phyloP scores from a whole-genome alignment of 2,113 vertebrate genomes.

The Ailurus styani region DNA sequence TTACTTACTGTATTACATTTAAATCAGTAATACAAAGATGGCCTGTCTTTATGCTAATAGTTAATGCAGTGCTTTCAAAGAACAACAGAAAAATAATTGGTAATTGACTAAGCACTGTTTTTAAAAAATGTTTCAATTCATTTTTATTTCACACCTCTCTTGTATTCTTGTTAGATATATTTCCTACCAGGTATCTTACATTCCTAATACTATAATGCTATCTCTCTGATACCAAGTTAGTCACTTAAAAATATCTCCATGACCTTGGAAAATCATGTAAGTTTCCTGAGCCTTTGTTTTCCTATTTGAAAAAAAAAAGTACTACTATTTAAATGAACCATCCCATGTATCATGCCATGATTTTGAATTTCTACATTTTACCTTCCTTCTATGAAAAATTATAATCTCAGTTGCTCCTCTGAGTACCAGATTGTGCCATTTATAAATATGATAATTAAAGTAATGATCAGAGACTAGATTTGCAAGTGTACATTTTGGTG shows the following conservation, averaged over 20 bases:
- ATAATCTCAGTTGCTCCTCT: not conserved
- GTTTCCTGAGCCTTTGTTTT: not conserved
- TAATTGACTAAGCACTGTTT: not conserved
- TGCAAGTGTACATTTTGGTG: not conserved
- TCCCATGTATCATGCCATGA: not conserved
- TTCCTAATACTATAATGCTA: not conserved
- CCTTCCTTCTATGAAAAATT: slow-evolving; percentile 1
- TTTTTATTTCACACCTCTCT: not conserved
- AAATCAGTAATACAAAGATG: not conserved
- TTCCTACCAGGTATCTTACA: not conserved
- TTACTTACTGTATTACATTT: not conserved
- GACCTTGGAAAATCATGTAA: not conserved
- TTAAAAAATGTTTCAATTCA: not conserved
- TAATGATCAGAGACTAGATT: not conserved
- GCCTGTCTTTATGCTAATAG: not conserved
- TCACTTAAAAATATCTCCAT: not conserved
- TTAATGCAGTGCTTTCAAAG: not conserved
- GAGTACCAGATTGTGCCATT: not conserved
- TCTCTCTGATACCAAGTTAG: not conserved
- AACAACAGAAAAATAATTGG: not conserved
- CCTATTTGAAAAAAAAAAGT: not conserved
- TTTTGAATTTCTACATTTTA: not conserved
- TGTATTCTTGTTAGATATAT: not conserved
- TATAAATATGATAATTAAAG: slow-evolving; percentile 35
- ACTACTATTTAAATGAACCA: not conserved